phyloP scores from a whole-genome alignment of 2,888 invertebrate species.

The Acanthosepion lycidas region DNA sequence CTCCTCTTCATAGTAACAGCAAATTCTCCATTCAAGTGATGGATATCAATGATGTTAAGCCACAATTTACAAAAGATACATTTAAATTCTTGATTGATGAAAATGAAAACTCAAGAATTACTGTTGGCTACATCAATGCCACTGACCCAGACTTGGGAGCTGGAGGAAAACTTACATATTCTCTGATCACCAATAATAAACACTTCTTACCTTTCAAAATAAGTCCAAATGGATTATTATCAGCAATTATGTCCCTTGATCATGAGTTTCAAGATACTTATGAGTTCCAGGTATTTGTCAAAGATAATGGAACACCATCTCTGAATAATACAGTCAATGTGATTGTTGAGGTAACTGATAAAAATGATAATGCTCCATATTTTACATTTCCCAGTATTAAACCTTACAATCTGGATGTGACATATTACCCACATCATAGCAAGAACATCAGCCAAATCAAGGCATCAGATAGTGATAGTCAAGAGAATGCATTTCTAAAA shows the following conservation, averaged over 20 bases:
- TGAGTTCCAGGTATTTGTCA: neutral
- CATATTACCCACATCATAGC: neutral
- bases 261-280: slow-evolving; percentile 33
- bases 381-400: slow-evolving; percentile 22
- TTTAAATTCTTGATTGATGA: slow-evolving; percentile 33
- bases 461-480: neutral
- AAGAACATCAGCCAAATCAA: slow-evolving; percentile 17
- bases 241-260: slow-evolving; percentile 22
- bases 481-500: slow-evolving; percentile 33
- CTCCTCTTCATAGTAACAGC: slow-evolving; percentile 48
- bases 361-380: slow-evolving; percentile 23
- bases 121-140: slow-evolving; percentile 12
- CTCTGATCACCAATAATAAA: neutral
- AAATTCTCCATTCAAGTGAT: slow-evolving; percentile 21
- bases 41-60: neutral
- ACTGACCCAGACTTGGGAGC: slow-evolving; percentile 14
- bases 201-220: slow-evolving; percentile 33
- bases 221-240: neutral
- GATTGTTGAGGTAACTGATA: slow-evolving; percentile 12
- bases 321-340: neutral
- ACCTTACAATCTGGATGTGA: slow-evolving; percentile 33
- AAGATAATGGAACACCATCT: slow-evolving; percentile 23
- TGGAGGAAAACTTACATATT: neutral
- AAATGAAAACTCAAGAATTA: neutral
- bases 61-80: slow-evolving; percentile 2